Evolutionary conservation across 2,888 invertebrate species (phyloP), one percentile per base, ranked within the genome.

Genomic region (Hedya salicella): DNA sequence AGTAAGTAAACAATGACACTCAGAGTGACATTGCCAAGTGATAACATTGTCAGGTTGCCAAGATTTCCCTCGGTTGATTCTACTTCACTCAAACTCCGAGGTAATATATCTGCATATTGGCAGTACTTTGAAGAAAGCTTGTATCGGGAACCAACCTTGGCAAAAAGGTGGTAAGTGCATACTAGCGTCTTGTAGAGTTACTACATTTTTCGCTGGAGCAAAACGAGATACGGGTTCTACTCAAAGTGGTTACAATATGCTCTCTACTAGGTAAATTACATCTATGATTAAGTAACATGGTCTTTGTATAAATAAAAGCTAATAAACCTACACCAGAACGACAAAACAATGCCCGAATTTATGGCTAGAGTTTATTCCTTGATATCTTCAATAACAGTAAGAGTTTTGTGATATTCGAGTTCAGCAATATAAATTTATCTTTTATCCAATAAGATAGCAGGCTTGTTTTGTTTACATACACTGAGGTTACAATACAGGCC

Each of bases 221-320:
- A n/a, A n/a, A n/a, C n/a, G n/a, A n/a, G n/a, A n/a, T n/a, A n/a
- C n/a, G n/a, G n/a, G n/a, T n/a, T n/a, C n/a, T n/a, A n/a, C n/a
- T n/a, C n/a, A n/a, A n/a, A n/a, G n/a, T n/a, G n/a, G n/a, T n/a
- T n/a, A n/a, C n/a, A n/a, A n/a, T n/a, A n/a, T 57, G 44, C 32
- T 44, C 32, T 17, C 67, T 63, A 66, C 62, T 62, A 71, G 69
- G 78, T 81, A 80, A 72, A 77, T 73, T 25, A 25, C 25, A 77
- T 73, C 78, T 82, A 84, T 73, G 70, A 80, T 84, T 86, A 84
- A 85, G 86, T 87, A 86, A 86, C 83, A 75, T 75, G 71, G 69
- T 70, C 69, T 74, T 73, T 68, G 61, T 70, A 75, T 75, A 76
- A 77, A 78, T 77, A 73, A 74, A 65, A 68, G 68, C 39, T 71